These are phyloP conservation scores for Anguilla anguilla DNA, from an alignment of 2,797 vertebrate species.

Conservation along the genomic window DNA sequence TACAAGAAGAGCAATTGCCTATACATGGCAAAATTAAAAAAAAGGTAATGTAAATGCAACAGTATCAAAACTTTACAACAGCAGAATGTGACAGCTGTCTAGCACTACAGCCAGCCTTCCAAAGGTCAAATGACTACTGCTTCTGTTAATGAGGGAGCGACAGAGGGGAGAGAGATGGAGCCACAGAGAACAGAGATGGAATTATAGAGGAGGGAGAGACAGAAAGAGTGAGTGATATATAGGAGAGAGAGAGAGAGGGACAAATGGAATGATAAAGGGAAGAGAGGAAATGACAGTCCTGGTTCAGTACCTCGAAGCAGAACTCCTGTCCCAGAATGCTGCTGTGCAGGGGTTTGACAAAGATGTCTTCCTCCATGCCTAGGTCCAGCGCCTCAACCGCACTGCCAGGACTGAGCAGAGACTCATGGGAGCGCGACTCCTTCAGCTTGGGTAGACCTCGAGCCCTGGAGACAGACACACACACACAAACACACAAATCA, in stretches of 20 bases:
- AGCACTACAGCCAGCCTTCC: background rate
- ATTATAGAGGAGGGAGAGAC: background rate
- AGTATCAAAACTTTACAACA: background rate
- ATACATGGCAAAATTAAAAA: background rate
- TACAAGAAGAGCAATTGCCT: background rate
- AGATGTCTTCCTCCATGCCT: slow-evolving; percentile 83
- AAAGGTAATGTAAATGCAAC: background rate
- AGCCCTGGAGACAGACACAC: slow-evolving; percentile 65
- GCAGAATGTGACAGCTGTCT: background rate
- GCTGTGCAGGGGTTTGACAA: slow-evolving; percentile 90
- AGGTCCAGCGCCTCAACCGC: slow-evolving; percentile 88
- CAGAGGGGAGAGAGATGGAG: background rate
- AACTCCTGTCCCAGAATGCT: slow-evolving; percentile 95
- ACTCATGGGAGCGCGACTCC: slow-evolving; percentile 90
- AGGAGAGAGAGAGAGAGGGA: background rate
- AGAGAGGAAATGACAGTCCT: background rate
- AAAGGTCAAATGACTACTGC: background rate
- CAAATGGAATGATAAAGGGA: background rate
- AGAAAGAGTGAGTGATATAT: background rate
- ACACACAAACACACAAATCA: slow-evolving; percentile 18
- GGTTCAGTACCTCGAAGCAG: slow-evolving; percentile 89
- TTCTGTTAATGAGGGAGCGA: background rate
- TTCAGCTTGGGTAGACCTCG: slow-evolving; percentile 87
- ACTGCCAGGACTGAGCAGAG: slow-evolving; percentile 85
- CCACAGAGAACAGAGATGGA: background rate